These are phyloP conservation scores for Epinephelus fuscoguttatus DNA, from an alignment of 2,113 vertebrate species.

Conservation along the genomic window DNA sequence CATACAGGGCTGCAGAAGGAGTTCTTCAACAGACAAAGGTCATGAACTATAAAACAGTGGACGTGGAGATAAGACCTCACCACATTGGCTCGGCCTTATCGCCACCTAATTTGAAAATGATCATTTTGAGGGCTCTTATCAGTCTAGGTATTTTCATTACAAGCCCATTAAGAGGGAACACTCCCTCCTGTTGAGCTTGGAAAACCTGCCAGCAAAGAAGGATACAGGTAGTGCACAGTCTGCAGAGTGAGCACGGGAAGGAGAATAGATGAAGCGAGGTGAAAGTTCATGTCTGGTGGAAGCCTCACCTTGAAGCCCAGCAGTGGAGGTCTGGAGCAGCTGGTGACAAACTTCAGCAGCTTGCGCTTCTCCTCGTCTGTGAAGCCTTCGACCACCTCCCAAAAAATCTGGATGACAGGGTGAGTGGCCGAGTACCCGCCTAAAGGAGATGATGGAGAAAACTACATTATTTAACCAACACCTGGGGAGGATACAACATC, in stretches of 20 bases:
- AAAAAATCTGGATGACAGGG: constrained; percentile 95
- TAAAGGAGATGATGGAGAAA: constrained; percentile 54
- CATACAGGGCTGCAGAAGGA: constrained; percentile 53
- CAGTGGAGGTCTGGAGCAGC: constrained; percentile 96
- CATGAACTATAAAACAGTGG: constrained; percentile 66
- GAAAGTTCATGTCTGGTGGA: not conserved
- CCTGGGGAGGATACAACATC: too few relatives aligned
- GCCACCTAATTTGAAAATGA: constrained; percentile 69
- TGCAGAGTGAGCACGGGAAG: not conserved
- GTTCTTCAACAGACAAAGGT: constrained; percentile 66
- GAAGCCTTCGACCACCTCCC: constrained; percentile 98
- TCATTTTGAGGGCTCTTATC: constrained; percentile 60
- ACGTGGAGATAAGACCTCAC: constrained; percentile 67
- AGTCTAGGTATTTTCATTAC: constrained; percentile 69
- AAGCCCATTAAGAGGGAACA: constrained; percentile 58
- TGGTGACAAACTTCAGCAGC: constrained; percentile 96
- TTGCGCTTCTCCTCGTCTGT: constrained; percentile 98
- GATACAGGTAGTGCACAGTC: not conserved
- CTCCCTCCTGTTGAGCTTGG: constrained; percentile 29
- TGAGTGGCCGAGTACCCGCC: constrained; percentile 96
- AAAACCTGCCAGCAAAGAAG: constrained; percentile 28
- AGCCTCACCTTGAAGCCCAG: constrained; percentile 94
- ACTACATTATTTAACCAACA: too few relatives aligned
- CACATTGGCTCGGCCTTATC: constrained; percentile 35
- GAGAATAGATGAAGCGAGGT: not conserved